A percentile compares a stretch with the other conserved stretches of the same genome.
These are phyloP conservation scores for Canis aureus DNA, from an alignment of 2,113 vertebrate genomes.

Conservation along the genomic window DNA sequence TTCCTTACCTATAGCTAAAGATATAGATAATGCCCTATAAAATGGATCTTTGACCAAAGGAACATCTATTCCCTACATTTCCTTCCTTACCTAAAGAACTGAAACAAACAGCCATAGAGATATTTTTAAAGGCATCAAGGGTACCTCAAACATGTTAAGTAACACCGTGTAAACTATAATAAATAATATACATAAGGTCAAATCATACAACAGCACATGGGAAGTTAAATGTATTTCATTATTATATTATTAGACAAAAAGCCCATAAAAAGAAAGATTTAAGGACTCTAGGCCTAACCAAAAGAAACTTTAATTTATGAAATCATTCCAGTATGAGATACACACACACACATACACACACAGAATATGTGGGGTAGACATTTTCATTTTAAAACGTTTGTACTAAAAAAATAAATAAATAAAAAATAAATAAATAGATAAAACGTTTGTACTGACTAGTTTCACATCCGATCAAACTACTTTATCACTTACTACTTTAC, in stretches of 20 bases:
- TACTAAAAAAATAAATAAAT: no score
- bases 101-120: not conserved
- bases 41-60: not conserved
- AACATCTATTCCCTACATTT: not conserved
- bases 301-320: not conserved
- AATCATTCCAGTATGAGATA: not conserved
- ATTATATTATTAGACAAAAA: not conserved
- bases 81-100: not conserved
- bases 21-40: not conserved
- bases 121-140: not conserved
- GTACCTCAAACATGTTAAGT: not conserved
- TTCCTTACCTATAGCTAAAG: not conserved
- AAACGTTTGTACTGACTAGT: not conserved
- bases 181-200: not conserved
- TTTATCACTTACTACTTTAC: not conserved
- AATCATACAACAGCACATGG: not conserved
- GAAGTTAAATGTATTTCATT: not conserved
- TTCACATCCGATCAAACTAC: not conserved
- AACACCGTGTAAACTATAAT: not conserved
- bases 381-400: not conserved
- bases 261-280: not conserved
- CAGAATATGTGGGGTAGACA: not conserved
- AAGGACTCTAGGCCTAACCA: not conserved
- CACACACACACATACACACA: not conserved
- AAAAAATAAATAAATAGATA: no score